Conservation (phyloP, 2,797 vertebrate species). For the Pipistrellus pipistrellus region DNA sequence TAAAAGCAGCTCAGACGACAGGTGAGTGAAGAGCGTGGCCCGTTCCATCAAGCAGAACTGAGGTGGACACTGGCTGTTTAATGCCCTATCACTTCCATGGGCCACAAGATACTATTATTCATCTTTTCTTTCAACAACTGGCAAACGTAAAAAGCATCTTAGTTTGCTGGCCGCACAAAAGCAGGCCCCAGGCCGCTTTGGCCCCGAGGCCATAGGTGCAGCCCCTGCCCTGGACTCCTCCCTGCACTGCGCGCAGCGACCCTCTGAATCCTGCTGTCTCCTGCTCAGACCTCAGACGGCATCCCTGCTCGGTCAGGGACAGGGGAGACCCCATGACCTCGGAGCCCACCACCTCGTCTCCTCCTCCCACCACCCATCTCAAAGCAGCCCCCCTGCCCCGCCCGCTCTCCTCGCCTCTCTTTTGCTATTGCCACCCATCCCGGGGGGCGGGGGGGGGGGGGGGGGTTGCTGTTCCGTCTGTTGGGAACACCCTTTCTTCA, state of each 20-base stretch:
- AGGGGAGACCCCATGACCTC: background rate
- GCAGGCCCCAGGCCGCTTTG: background rate
- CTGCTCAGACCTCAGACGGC: background rate
- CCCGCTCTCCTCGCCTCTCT: background rate
- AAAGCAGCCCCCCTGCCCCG: rapidly evolving
- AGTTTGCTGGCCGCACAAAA: background rate
- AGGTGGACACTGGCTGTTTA: background rate
- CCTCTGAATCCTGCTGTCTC: background rate
- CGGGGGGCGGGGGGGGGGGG: too few species aligned
- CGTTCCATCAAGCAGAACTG: background rate
- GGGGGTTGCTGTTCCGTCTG: background rate
- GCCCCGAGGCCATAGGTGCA: background rate
- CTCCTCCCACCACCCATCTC: background rate
- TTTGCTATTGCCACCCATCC: background rate
- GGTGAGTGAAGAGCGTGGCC: background rate
- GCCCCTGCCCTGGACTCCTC: background rate
- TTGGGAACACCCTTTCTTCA: background rate
- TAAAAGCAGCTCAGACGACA: background rate
- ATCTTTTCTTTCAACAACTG: background rate
- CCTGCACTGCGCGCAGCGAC: background rate
- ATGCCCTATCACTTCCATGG: background rate
- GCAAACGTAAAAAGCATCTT: background rate
- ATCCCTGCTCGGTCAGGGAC: background rate
- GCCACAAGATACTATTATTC: background rate
- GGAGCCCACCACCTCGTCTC: background rate